A percentile compares a stretch with the other conserved stretches of the same genome.
Conservation (phyloP, 2,797 vertebrate species). For the Clarias fuscus region DNA sequence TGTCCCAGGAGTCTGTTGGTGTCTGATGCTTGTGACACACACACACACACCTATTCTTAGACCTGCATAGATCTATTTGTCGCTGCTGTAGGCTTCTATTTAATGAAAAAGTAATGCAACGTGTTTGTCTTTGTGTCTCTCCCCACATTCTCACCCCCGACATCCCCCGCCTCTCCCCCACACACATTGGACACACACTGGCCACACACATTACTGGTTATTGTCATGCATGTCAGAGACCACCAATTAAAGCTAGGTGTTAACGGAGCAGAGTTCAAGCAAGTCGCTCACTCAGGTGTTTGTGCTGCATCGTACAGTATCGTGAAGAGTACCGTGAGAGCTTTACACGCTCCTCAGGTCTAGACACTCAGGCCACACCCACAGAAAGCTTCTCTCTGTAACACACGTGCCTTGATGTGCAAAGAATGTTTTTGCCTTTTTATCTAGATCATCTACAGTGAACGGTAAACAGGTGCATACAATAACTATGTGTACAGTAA, state of each 20-base stretch:
- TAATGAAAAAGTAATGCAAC: slow-evolving; percentile 11
- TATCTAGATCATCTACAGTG: too few relatives aligned
- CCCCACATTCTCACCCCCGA: too few relatives aligned
- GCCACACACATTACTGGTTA: too few relatives aligned
- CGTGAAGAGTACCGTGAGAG: not conserved
- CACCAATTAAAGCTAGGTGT: not conserved
- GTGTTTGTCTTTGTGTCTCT: not conserved
- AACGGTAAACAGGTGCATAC: too few relatives aligned
- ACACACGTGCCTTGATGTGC: too few relatives aligned
- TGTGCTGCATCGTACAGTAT: too few relatives aligned
- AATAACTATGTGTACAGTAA: too few relatives aligned
- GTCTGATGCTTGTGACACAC: slow-evolving; percentile 24
- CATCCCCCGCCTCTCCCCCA: not conserved
- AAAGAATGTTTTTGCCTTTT: too few relatives aligned
- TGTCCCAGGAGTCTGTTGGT: slow-evolving; percentile 22
- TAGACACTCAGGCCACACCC: not conserved
- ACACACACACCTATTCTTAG: not conserved
- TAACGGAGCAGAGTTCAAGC: not conserved
- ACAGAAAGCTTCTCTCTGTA: not conserved
- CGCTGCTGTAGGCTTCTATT: not conserved
- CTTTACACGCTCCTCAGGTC: not conserved
- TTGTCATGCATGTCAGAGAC: not conserved
- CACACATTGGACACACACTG: not conserved
- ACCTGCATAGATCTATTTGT: not conserved
- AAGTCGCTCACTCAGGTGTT: too few relatives aligned